These are phyloP conservation scores for Delphinus delphis DNA, from an alignment of 2,113 vertebrate species.

Conservation along the genomic window DNA sequence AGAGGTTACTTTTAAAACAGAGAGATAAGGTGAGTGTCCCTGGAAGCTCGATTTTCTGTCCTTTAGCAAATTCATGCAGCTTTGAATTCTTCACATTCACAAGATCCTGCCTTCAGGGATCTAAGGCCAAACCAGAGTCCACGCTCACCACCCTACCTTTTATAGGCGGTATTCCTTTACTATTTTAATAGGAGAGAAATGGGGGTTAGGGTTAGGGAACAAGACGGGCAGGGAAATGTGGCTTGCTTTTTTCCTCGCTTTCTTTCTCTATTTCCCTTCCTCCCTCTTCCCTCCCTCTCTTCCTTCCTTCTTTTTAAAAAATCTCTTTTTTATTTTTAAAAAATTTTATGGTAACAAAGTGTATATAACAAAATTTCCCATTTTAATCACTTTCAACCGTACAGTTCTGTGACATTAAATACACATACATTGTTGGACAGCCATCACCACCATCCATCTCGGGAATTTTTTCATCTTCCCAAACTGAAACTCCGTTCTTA, in stretches of 20 bases:
- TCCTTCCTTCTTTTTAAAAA: not conserved
- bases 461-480: not conserved
- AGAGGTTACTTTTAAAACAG: conserved; percentile 14
- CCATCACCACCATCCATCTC: not conserved
- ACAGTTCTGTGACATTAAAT: not conserved
- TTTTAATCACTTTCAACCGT: not conserved
- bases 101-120: not conserved
- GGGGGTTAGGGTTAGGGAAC: not conserved
- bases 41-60: not conserved
- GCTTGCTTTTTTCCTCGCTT: not conserved
- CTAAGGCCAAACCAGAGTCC: not conserved
- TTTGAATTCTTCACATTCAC: conserved; percentile 7
- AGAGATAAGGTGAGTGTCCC: not conserved
- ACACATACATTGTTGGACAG: not conserved
- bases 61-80: not conserved
- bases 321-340: not conserved
- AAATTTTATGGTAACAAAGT: not conserved
- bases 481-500: not conserved
- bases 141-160: not conserved
- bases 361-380: not conserved
- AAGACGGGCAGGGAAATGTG: not conserved
- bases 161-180: not conserved
- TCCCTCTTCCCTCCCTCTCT: not conserved
- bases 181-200: not conserved
- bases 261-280: not conserved